Conservation (phyloP, 1,140 invertebrate species). For the Aplysia californica region DNA sequence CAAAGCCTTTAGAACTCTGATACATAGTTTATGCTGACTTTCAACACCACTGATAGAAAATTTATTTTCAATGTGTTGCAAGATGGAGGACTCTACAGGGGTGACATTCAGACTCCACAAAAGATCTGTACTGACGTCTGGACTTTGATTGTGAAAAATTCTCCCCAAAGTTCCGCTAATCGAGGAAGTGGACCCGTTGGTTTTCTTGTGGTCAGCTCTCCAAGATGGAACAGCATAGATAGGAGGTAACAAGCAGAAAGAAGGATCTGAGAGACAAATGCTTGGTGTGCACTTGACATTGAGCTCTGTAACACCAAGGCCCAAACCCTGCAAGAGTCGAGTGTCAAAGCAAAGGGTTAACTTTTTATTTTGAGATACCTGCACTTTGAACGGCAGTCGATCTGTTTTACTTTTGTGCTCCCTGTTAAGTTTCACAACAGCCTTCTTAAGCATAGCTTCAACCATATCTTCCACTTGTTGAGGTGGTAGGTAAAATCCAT, state of each 20-base stretch:
- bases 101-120: slow-evolving; percentile 44
- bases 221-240: slow-evolving; percentile 42
- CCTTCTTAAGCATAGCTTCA: slow-evolving; percentile 42
- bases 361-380: slow-evolving; percentile 35
- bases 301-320: slow-evolving; percentile 48
- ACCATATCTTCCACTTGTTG: slow-evolving; percentile 31
- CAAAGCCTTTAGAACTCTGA: slow-evolving; percentile 49
- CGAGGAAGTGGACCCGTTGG: background rate
- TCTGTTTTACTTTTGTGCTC: slow-evolving; percentile 45
- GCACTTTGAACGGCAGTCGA: slow-evolving; percentile 50
- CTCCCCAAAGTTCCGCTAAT: slow-evolving; percentile 13
- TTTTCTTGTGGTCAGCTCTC: slow-evolving; percentile 22
- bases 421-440: slow-evolving; percentile 46
- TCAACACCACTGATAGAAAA: slow-evolving; percentile 32
- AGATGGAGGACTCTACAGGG: slow-evolving; percentile 39
- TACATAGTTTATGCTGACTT: slow-evolving; percentile 44
- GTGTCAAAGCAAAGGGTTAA: slow-evolving; percentile 48
- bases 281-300: slow-evolving; percentile 49
- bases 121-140: slow-evolving; percentile 29
- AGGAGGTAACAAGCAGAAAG: slow-evolving; percentile 37
- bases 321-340: slow-evolving; percentile 37
- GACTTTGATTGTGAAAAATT: slow-evolving; percentile 15
- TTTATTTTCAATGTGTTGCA: slow-evolving; percentile 32
- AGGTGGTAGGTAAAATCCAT: slow-evolving; percentile 38
- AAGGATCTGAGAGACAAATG: slow-evolving; percentile 36